A percentile compares a stretch with the other conserved stretches of the same genome.
These are phyloP conservation scores for Archivesica marissinica DNA, from an alignment of 1,140 invertebrate genomes.

Conservation along the genomic window DNA sequence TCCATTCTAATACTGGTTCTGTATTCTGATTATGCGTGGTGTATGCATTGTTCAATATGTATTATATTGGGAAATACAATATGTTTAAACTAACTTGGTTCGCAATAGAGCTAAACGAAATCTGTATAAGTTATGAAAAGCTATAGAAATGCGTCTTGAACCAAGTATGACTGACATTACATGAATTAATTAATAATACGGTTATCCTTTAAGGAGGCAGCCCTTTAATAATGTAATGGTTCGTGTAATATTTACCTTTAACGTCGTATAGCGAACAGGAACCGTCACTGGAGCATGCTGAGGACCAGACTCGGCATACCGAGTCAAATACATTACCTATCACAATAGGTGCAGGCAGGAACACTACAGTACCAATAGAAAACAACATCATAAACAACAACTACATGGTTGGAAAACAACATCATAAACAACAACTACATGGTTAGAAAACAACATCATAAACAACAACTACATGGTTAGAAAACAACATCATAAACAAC, in stretches of 20 bases:
- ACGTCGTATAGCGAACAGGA: slow-evolving; percentile 37
- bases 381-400: neutral
- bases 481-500: neutral
- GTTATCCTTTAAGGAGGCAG: too few species aligned
- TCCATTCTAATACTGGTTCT: too few species aligned
- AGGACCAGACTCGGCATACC: slow-evolving; percentile 27
- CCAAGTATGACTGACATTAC: neutral
- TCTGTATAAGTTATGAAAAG: neutral
- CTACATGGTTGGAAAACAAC: neutral
- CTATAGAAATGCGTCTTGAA: neutral
- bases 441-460: neutral
- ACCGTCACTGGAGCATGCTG: slow-evolving; percentile 8
- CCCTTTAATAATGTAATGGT: too few species aligned
- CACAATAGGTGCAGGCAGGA: slow-evolving; percentile 51
- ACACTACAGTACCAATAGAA: slow-evolving; percentile 23
- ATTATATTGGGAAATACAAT: too few species aligned
- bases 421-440: neutral
- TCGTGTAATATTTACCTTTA: neutral
- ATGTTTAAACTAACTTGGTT: too few species aligned
- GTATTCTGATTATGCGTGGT: too few species aligned
- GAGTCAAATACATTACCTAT: slow-evolving; percentile 56
- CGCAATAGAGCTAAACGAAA: too few species aligned
- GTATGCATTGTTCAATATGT: too few species aligned
- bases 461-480: neutral
- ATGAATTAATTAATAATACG: neutral